Conservation (phyloP, 2,888 invertebrate species). For the Cheilosia pagana region DNA sequence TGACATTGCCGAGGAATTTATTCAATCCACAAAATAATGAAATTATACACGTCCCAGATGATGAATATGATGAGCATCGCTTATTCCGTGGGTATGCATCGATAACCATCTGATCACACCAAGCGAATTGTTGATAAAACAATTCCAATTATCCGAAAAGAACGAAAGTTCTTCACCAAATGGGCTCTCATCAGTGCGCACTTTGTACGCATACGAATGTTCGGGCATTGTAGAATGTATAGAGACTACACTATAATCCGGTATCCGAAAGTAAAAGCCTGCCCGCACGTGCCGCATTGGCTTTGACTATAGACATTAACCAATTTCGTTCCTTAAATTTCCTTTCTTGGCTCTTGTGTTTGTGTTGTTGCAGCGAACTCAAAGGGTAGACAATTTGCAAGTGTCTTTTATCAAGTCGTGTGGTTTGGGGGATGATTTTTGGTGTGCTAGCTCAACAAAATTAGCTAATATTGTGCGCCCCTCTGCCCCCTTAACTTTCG, state of each 20-base stretch:
- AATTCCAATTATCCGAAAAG: constrained; percentile 64
- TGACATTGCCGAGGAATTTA: too few relatives aligned
- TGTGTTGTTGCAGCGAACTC: constrained; percentile 32
- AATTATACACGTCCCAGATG: constrained; percentile 5
- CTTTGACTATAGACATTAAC: constrained; percentile 54
- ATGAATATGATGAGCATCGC: constrained; percentile 34
- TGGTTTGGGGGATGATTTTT: constrained; percentile 52
- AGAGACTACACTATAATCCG: constrained; percentile 29
- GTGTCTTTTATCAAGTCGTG: constrained; percentile 48
- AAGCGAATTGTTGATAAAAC: constrained; percentile 64
- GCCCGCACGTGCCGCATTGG: constrained; percentile 71
- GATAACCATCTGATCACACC: constrained; percentile 63
- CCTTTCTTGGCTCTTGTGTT: constrained; percentile 3
- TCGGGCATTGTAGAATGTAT: neutral
- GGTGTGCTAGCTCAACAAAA: constrained; percentile 45
- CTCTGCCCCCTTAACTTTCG: constrained; percentile 31
- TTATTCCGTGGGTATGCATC: constrained; percentile 8
- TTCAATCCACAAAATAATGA: constrained; percentile 9
- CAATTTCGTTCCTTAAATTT: constrained; percentile 55
- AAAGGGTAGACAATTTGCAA: constrained; percentile 73
- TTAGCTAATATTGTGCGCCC: constrained; percentile 70
- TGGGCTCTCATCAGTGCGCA: constrained; percentile 43
- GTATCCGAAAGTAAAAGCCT: constrained; percentile 63
- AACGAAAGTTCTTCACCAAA: constrained; percentile 37
- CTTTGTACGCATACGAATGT: constrained; percentile 35